phyloP scores from a whole-genome alignment of 2,888 invertebrate genomes.

The Syrista parreyssii region DNA sequence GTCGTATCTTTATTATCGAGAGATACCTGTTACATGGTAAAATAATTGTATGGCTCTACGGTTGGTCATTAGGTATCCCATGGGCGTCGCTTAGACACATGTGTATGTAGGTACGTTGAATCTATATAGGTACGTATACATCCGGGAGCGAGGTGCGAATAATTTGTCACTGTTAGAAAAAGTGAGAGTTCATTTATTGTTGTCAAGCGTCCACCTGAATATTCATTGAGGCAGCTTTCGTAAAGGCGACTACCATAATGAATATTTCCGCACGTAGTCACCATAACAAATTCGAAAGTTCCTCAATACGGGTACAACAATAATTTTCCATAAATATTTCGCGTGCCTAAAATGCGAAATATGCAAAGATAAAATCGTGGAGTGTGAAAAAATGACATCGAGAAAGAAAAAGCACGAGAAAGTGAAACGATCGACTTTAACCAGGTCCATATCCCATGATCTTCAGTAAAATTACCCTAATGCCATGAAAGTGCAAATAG shows the following conservation, averaged over 20 bases:
- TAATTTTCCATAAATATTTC: not conserved
- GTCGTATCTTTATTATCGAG: not conserved
- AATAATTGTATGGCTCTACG: not conserved
- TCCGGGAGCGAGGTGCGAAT: not conserved
- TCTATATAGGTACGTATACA: not conserved
- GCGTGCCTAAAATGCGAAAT: not conserved
- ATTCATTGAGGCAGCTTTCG: not conserved
- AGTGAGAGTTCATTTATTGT: conserved; percentile 1
- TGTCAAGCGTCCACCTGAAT: not conserved
- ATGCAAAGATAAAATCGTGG: not conserved
- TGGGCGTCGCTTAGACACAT: not conserved
- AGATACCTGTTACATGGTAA: not conserved
- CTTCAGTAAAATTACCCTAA: not conserved
- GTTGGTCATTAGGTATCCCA: not conserved
- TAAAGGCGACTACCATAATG: not conserved
- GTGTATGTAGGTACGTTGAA: not conserved
- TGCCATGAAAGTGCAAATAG: not conserved
- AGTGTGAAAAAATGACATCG: not conserved
- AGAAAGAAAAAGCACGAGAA: not conserved
- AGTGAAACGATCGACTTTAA: too few species aligned
- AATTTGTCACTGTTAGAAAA: conserved; percentile 1
- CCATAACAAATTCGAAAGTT: not conserved
- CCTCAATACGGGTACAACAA: not conserved
- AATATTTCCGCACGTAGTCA: not conserved
- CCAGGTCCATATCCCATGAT: too few species aligned